Evolutionary conservation across 2,888 invertebrate species (phyloP), one percentile per base, ranked within the genome.

Genomic region (Schrankia costaestrigalis): DNA sequence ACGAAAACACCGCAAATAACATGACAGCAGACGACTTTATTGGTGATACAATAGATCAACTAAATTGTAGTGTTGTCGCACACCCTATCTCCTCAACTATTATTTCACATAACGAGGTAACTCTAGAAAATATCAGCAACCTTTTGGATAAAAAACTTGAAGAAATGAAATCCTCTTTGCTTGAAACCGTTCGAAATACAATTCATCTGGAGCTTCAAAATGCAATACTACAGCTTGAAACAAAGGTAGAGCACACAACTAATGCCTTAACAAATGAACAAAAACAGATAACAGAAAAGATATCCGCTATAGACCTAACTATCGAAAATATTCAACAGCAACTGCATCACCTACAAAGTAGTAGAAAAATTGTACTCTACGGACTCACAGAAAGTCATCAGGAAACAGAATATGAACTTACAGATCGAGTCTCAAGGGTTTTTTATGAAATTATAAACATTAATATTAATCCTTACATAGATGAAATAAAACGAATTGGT

Each of bases 331-430:
- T n/a, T n/a, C n/a, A n/a, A n/a, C n/a, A n/a, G n/a, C n/a, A n/a
- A n/a, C n/a, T n/a, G n/a, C n/a, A n/a, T n/a, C n/a, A n/a, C n/a
- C n/a, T n/a, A n/a, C n/a, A n/a, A n/a, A n/a, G n/a, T n/a, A n/a
- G n/a, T n/a, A n/a, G n/a, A n/a, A n/a, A n/a, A n/a, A n/a, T n/a
- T n/a, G n/a, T n/a, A n/a, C n/a, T n/a, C n/a, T n/a, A n/a, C n/a
- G n/a, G n/a, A n/a, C n/a, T n/a, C n/a, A n/a, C n/a, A 32, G 26
- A 35, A 26, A 10, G 15, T n/a, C 17, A 21, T 3, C 13, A 8
- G 1, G 44, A 40, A 36, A 19, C 24, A 6, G 39, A 39, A 19
- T 8, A 28, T n/a, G 36, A 35, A 11, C 14, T 41, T 7, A 7
- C 22, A 22, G 29, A 30, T 10, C 29, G 10, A 14, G 29, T 30